Conservation (phyloP, 2,888 invertebrate genomes). For the Cataglyphis altisquamis region DNA sequence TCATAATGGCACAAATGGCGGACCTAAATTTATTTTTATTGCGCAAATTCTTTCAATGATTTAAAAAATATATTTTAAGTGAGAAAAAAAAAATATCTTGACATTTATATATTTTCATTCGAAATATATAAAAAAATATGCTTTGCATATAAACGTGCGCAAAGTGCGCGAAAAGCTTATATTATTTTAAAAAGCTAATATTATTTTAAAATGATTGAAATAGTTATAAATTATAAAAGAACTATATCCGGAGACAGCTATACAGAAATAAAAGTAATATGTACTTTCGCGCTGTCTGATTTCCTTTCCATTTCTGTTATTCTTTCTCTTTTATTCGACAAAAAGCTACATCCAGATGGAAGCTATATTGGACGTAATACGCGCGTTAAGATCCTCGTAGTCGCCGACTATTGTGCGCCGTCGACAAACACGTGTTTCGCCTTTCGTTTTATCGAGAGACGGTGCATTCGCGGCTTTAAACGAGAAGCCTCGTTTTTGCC, state of each 20-base stretch:
- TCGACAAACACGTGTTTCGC: neutral
- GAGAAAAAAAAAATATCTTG: neutral
- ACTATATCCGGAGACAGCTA: neutral
- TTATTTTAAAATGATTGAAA: neutral
- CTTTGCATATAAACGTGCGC: neutral
- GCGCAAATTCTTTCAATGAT: neutral
- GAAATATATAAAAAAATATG: neutral
- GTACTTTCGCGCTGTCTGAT: neutral
- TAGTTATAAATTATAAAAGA: neutral
- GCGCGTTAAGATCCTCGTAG: conserved; percentile 1
- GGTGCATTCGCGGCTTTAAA: conserved; percentile 30
- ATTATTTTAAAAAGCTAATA: neutral
- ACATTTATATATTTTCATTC: neutral
- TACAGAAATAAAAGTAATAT: neutral
- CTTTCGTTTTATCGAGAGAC: conserved; percentile 38
- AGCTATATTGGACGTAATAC: neutral
- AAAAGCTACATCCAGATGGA: conserved; percentile 21
- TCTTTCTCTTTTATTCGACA: conserved; percentile 23
- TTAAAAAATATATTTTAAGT: neutral
- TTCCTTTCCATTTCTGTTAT: neutral
- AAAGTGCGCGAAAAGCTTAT: neutral
- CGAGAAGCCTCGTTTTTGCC: conserved; percentile 32
- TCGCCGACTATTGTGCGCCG: conserved; percentile 2
- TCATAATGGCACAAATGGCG: neutral
- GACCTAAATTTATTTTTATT: neutral